A percentile compares a stretch with the other conserved stretches of the same genome.
Evolutionary conservation across 2,888 invertebrate species (phyloP).

Genomic region (Strigamia maritima): DNA sequence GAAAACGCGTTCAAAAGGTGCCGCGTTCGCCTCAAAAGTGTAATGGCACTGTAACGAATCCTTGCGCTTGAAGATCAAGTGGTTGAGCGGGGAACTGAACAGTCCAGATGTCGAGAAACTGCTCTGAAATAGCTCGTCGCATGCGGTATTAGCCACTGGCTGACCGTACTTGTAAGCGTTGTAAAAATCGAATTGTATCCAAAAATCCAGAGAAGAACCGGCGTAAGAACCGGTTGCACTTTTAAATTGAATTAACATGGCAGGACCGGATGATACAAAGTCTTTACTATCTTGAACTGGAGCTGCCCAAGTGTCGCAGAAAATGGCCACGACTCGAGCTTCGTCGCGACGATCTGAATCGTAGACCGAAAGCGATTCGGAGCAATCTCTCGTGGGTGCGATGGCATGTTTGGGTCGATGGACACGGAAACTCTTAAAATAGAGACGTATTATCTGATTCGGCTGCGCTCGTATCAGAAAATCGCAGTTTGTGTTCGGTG

Average conservation of each 20-base stretch:
- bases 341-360: conserved; percentile 85
- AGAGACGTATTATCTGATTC: conserved; percentile 81
- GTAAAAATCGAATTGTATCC: conserved; percentile 92
- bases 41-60: conserved; percentile 60
- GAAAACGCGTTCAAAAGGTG: conserved; percentile 46
- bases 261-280: conserved; percentile 81
- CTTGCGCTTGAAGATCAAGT: conserved; percentile 70
- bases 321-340: conserved; percentile 84
- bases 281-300: conserved; percentile 85
- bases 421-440: conserved; percentile 86
- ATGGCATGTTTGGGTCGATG: conserved; percentile 84
- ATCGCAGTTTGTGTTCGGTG: conserved; percentile 88
- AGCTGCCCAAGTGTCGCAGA: conserved; percentile 88
- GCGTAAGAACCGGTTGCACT: conserved; percentile 90
- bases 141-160: conserved; percentile 73
- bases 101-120: conserved; percentile 72
- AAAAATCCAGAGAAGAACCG: conserved; percentile 87
- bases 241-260: conserved; percentile 81
- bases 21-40: conserved; percentile 46
- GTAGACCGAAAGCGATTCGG: conserved; percentile 82
- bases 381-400: conserved; percentile 81
- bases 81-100: conserved; percentile 78
- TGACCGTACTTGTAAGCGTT: conserved; percentile 84
- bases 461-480: conserved; percentile 81
- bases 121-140: conserved; percentile 82